A percentile compares a stretch with the other conserved stretches of the same genome.
Conservation (phyloP, 2,113 vertebrate genomes). For the Malurus alboscapulatus region DNA sequence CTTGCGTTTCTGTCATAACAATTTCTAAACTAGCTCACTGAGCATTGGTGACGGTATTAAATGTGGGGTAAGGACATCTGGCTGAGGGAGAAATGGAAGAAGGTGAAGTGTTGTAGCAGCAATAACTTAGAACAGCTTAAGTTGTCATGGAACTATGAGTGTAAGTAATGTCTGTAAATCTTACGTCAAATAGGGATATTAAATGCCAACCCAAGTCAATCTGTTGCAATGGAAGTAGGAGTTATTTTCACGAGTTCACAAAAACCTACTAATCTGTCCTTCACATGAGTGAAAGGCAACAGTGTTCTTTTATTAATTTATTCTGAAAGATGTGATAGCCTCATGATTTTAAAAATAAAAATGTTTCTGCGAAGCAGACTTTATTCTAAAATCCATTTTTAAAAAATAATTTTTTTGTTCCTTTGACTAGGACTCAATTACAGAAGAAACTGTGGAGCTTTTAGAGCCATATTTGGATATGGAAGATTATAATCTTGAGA, state of each 20-base stretch:
- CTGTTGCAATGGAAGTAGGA: neutral
- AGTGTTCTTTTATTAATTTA: neutral
- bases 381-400: neutral
- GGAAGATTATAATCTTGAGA: slow-evolving; percentile 86
- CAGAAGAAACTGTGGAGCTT: slow-evolving; percentile 83
- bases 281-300: neutral
- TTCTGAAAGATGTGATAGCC: neutral
- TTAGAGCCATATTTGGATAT: slow-evolving; percentile 80
- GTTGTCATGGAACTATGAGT: neutral
- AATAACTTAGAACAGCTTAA: neutral
- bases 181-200: neutral
- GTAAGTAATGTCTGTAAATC: neutral
- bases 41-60: neutral
- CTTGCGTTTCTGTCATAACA: neutral
- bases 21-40: neutral
- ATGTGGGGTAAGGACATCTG: neutral
- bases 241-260: neutral
- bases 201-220: neutral
- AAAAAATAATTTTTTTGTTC: neutral
- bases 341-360: neutral
- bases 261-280: neutral
- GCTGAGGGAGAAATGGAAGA: neutral
- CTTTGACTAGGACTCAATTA: slow-evolving; percentile 80
- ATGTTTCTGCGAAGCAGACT: neutral
- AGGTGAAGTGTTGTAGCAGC: neutral